Conservation (phyloP, 2,113 vertebrate genomes). For the Bombycilla garrulus region DNA sequence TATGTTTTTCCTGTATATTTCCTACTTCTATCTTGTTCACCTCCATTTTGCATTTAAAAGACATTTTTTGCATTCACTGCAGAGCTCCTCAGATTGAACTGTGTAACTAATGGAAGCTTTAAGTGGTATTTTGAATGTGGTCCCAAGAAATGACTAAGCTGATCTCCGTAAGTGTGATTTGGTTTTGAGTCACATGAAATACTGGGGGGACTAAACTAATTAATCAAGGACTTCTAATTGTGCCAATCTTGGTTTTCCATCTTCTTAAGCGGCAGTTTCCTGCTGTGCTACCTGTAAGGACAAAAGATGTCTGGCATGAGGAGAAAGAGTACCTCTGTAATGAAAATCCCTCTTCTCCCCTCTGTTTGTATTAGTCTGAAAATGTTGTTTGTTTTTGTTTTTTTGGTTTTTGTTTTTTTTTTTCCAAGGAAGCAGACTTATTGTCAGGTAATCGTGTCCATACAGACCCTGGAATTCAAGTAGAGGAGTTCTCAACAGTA, state of each 20-base stretch:
- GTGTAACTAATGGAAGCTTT: not conserved
- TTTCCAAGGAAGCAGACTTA: conserved; percentile 72
- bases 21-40: not conserved
- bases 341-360: not conserved
- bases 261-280: not conserved
- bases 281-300: not conserved
- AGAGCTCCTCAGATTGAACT: not conserved
- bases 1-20: not conserved
- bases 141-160: not conserved
- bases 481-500: conserved; percentile 68
- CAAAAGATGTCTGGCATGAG: not conserved
- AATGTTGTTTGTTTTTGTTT: not conserved
- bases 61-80: not conserved
- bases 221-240: not conserved
- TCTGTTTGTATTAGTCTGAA: not conserved
- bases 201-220: not conserved
- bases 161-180: not conserved
- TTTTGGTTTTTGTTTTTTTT: not conserved
- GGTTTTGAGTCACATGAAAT: not conserved
- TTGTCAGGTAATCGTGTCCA: conserved; percentile 76
- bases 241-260: not conserved
- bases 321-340: not conserved
- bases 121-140: not conserved
- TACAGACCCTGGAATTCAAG: conserved; percentile 77
- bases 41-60: not conserved